Percentiles rank a stretch among this genome's conserved stretches.
These are phyloP conservation scores for Lagorchestes hirsutus DNA, from an alignment of 2,797 vertebrate genomes.

Conservation along the genomic window DNA sequence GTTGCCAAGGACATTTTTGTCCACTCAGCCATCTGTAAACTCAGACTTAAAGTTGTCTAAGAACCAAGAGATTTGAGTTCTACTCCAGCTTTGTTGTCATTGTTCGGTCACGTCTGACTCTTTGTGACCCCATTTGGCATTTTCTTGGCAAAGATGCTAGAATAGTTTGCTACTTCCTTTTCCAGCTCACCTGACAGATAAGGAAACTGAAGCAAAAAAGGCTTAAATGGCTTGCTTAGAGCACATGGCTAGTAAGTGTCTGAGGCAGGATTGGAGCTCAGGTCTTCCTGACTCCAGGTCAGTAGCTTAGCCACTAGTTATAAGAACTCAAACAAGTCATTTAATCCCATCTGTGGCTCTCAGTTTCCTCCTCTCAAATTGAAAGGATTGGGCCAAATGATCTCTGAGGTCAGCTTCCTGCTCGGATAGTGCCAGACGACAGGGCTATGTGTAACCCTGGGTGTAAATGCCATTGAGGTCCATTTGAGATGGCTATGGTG, in stretches of 20 bases:
- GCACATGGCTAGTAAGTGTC: too few relatives aligned
- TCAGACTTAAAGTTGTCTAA: neutral
- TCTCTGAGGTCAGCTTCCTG: neutral
- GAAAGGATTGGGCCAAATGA: neutral
- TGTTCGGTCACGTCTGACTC: too few relatives aligned
- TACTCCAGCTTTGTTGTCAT: neutral
- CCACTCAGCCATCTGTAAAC: neutral
- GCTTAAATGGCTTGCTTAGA: too few relatives aligned
- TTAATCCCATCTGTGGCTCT: neutral
- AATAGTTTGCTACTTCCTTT: too few relatives aligned
- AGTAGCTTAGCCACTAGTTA: too few relatives aligned
- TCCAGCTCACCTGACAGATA: too few relatives aligned
- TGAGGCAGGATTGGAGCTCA: too few relatives aligned
- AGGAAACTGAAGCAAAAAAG: too few relatives aligned
- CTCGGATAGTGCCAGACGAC: neutral
- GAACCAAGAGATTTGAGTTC: neutral
- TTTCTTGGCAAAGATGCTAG: too few relatives aligned
- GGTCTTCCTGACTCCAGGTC: too few relatives aligned
- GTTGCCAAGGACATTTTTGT: neutral
- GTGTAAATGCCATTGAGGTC: neutral
- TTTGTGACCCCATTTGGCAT: too few relatives aligned
- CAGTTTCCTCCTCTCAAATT: neutral
- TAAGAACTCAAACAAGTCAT: too few relatives aligned
- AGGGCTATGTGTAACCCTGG: neutral
- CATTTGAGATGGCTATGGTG: neutral